These are phyloP conservation scores for Craseonycteris thonglongyai DNA, from an alignment of 2,113 vertebrate species.

Conservation along the genomic window DNA sequence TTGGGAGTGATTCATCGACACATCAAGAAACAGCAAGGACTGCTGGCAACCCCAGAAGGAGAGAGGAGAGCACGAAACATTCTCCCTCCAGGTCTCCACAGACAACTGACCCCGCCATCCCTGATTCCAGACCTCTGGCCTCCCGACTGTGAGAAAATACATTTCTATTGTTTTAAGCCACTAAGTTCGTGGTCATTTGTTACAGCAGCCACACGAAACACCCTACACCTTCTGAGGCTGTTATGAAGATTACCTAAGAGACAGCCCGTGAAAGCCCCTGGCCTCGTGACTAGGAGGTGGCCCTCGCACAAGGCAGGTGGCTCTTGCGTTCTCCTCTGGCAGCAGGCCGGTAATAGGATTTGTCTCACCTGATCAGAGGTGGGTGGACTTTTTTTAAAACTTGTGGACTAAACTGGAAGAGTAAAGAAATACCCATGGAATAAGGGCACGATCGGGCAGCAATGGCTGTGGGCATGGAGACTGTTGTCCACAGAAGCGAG, in stretches of 20 bases:
- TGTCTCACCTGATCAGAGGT: neutral
- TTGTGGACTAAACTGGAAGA: neutral
- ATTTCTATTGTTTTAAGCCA: neutral
- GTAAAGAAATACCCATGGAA: neutral
- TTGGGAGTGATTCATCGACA: neutral
- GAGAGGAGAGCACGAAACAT: neutral
- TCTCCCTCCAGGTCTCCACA: neutral
- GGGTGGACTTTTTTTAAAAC: neutral
- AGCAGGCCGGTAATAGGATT: neutral
- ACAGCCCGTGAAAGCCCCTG: neutral
- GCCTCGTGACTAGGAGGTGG: neutral
- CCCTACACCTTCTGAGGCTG: neutral
- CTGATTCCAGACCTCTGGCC: neutral
- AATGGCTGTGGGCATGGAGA: fast-evolving
- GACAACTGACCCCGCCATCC: neutral
- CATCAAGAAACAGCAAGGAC: neutral
- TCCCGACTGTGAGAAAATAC: neutral
- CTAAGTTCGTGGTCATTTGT: neutral
- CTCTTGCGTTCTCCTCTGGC: neutral
- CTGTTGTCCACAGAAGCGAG: neutral
- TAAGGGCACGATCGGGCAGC: neutral
- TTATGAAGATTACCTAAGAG: neutral
- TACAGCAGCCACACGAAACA: neutral
- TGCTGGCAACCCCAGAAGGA: neutral
- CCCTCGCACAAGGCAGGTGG: neutral